A percentile compares a stretch with the other conserved stretches of the same genome.
phyloP scores from a whole-genome alignment of 2,888 invertebrate species.

The Sicus ferrugineus region DNA sequence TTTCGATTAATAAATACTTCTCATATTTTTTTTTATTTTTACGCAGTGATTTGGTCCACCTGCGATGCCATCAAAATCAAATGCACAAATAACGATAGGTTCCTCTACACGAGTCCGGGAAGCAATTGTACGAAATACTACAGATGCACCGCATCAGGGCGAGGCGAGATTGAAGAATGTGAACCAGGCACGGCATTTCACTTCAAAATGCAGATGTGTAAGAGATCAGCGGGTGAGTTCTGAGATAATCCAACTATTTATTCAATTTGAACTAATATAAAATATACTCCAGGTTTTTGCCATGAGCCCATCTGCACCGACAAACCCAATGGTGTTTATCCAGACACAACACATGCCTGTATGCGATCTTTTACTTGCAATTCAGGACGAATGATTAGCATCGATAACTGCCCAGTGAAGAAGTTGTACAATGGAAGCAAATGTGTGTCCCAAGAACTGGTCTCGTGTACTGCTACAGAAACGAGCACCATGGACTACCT shows the following conservation, averaged over 20 bases:
- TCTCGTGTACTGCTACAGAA: constrained; percentile 66
- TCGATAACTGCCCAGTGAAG: constrained; percentile 66
- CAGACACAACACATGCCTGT: constrained; percentile 69
- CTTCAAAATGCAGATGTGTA: constrained; percentile 67
- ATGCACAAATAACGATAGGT: constrained; percentile 51
- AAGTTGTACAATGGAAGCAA: constrained; percentile 67
- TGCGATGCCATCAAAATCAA: constrained; percentile 44
- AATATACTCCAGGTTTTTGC: constrained; percentile 65
- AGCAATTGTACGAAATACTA: constrained; percentile 70
- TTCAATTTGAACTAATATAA: background rate
- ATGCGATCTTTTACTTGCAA: constrained; percentile 67
- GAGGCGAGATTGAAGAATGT: constrained; percentile 65
- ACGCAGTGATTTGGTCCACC: constrained; percentile 34
- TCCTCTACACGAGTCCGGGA: constrained; percentile 67
- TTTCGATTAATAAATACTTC: background rate
- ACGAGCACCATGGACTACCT: constrained; percentile 54
- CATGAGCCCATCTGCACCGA: constrained; percentile 68
- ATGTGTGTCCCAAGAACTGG: constrained; percentile 64
- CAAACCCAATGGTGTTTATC: constrained; percentile 67
- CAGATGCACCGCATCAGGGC: constrained; percentile 62
- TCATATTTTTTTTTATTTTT: constrained; percentile 9
- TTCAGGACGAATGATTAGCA: constrained; percentile 66
- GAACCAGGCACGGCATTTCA: constrained; percentile 69
- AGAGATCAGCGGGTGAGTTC: constrained; percentile 63
- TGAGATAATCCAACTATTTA: background rate